Conservation (phyloP, 2,113 vertebrate genomes). For the Pterophyllum scalare region DNA sequence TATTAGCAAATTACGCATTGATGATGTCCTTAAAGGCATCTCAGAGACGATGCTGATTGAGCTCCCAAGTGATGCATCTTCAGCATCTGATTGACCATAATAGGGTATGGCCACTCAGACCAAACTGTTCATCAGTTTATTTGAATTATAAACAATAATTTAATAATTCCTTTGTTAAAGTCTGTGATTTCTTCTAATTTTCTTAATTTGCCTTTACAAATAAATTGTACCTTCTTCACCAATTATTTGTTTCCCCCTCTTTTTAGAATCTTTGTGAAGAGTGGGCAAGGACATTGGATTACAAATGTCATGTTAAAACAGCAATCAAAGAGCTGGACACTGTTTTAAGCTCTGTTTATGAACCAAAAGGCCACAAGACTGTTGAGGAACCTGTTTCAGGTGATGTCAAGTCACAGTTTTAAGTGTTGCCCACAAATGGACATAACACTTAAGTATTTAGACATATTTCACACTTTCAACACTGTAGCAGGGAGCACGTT, state of each 20-base stretch:
- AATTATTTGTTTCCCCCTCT: background rate
- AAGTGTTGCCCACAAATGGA: background rate
- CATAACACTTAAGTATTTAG: background rate
- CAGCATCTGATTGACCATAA: constrained; percentile 80
- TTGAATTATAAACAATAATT: background rate
- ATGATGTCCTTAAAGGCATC: constrained; percentile 82
- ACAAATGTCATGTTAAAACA: constrained; percentile 82
- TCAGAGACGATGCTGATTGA: constrained; percentile 81
- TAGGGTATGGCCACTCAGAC: constrained; percentile 70
- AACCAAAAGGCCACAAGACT: constrained; percentile 56
- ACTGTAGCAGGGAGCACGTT: constrained; percentile 59
- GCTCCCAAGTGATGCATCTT: constrained; percentile 74
- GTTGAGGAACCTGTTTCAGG: constrained; percentile 41
- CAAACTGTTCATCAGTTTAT: background rate
- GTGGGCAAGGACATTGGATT: constrained; percentile 78
- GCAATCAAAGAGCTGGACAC: constrained; percentile 80
- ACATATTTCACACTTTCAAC: background rate
- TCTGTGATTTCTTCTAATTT: background rate
- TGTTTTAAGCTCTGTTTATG: constrained; percentile 79
- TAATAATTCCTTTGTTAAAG: background rate
- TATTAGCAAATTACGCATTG: constrained; percentile 81
- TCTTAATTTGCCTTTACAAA: background rate
- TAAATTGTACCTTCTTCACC: background rate
- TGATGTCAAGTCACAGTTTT: constrained; percentile 38
- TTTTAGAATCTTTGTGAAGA: constrained; percentile 78